These are phyloP conservation scores for Pangasius macronema DNA, from an alignment of 2,797 vertebrate genomes.

Conservation along the genomic window DNA sequence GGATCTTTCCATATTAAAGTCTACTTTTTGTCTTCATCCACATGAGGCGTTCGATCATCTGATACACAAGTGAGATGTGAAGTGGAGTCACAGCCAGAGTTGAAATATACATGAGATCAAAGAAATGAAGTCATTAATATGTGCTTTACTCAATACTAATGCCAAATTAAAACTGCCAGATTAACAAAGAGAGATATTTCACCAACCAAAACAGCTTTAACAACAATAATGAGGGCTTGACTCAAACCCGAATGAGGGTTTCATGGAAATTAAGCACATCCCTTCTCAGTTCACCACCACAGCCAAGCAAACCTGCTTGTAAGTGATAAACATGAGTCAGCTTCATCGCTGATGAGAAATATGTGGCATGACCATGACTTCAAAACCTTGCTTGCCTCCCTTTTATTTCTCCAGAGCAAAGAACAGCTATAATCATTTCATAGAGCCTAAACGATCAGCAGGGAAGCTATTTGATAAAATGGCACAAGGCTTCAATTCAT, in stretches of 20 bases:
- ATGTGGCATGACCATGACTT: constrained; percentile 4
- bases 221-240: constrained; percentile 4
- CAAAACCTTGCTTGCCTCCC: neutral
- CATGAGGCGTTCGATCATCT: neutral
- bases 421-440: neutral
- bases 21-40: neutral
- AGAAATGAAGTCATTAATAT: neutral
- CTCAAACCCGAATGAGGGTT: neutral
- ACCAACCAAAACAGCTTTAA: constrained; percentile 12
- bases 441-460: neutral
- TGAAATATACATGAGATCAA: constrained; percentile 6
- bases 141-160: neutral
- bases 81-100: neutral
- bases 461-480: neutral
- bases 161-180: neutral
- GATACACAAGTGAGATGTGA: neutral
- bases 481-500: neutral
- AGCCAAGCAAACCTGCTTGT: constrained; percentile 14
- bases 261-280: constrained; percentile 9
- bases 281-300: neutral
- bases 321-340: constrained; percentile 21
- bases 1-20: neutral
- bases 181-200: constrained; percentile 5
- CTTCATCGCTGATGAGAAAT: neutral
- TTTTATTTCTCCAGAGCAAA: constrained; percentile 4